Evolutionary conservation across 2,888 invertebrate species (phyloP).

Genomic region (Amphipyra tragopoginis): DNA sequence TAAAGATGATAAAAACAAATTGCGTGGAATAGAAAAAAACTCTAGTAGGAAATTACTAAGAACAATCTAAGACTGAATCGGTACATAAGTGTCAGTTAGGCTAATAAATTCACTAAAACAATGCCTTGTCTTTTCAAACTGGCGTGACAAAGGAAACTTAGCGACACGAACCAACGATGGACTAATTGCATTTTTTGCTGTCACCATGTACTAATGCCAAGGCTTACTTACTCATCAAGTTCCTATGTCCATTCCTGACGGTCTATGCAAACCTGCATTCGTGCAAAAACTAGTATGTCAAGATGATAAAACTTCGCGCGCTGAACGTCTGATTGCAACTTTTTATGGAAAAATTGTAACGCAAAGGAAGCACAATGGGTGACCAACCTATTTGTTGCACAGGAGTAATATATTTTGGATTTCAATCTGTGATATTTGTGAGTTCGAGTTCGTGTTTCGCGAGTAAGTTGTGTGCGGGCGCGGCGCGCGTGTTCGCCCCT

Average conservation of each 20-base stretch:
- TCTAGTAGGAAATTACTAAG: constrained; percentile 52
- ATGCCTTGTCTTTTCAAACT: constrained; percentile 78
- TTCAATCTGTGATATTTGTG: constrained; percentile 52
- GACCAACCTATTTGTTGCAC: constrained; percentile 78
- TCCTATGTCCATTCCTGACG: constrained; percentile 85
- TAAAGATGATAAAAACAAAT: constrained; percentile 35
- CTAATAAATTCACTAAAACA: constrained; percentile 85
- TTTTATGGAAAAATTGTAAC: constrained; percentile 58
- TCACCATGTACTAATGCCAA: constrained; percentile 83
- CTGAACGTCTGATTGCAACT: constrained; percentile 68
- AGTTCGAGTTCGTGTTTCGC: constrained; percentile 81
- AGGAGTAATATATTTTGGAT: constrained; percentile 58
- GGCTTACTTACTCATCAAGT: constrained; percentile 87
- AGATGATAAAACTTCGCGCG: constrained; percentile 75
- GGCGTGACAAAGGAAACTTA: constrained; percentile 87
- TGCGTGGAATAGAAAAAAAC: constrained; percentile 32
- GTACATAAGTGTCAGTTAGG: constrained; percentile 72
- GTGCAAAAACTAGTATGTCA: constrained; percentile 80
- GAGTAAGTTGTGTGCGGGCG: constrained; percentile 81
- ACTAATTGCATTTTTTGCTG: constrained; percentile 87
- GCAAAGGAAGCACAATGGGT: constrained; percentile 70
- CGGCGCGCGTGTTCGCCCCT: constrained; percentile 80
- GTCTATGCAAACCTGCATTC: constrained; percentile 81
- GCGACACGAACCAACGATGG: constrained; percentile 76
- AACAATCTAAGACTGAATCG: constrained; percentile 56